Evolutionary conservation across 1,140 invertebrate species (phyloP).

Genomic region (Coenobita brevimanus): DNA sequence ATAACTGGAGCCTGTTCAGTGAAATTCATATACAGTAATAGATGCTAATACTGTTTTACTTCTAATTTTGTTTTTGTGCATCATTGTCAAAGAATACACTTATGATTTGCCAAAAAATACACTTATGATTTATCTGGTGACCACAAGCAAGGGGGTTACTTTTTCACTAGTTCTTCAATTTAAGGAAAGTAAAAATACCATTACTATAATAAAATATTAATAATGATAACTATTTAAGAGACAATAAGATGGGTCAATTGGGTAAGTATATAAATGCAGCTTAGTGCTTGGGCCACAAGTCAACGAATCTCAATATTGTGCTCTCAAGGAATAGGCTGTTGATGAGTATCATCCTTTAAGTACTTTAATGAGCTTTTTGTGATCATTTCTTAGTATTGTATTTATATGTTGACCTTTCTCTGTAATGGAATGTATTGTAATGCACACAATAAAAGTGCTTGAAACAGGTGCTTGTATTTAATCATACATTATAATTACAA

Average conservation of each 20-base stretch:
- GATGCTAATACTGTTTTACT: too few species aligned
- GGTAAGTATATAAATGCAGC: not conserved
- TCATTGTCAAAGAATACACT: too few species aligned
- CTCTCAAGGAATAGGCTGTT: not conserved
- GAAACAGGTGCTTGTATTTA: too few species aligned
- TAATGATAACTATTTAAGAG: not conserved
- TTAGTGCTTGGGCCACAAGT: not conserved
- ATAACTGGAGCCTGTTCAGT: too few species aligned
- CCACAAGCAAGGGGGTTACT: too few species aligned
- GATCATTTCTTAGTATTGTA: slow-evolving; percentile 12
- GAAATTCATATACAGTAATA: too few species aligned
- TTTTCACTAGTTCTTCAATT: slow-evolving; percentile 13
- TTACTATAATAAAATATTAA: not conserved
- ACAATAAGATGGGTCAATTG: not conserved
- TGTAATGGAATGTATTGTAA: slow-evolving; percentile 65
- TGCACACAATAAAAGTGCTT: slow-evolving; percentile 64
- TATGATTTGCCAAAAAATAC: too few species aligned
- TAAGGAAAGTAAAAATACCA: not conserved
- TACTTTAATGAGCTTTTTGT: not conserved
- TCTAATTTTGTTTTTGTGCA: too few species aligned
- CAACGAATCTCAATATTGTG: slow-evolving; percentile 31
- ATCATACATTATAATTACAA: too few species aligned
- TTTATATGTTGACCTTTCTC: slow-evolving; percentile 35
- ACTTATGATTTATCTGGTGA: too few species aligned
- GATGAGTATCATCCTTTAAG: not conserved